Conservation (phyloP, 2,797 vertebrate genomes). For the Acanthopagrus latus region DNA sequence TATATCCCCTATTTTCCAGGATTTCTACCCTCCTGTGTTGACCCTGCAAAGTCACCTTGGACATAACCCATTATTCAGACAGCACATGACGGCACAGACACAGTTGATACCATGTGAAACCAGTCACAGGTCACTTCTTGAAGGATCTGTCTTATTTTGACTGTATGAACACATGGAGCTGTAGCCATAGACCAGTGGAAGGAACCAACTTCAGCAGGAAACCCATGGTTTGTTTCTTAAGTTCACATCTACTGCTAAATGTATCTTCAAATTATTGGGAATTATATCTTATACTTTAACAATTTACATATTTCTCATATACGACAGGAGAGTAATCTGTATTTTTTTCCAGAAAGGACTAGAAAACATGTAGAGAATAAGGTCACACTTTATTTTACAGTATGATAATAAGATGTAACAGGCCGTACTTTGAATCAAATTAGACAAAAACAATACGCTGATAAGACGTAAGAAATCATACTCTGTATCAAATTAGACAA, state of each 20-base stretch:
- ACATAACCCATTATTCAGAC: slow-evolving; percentile 35
- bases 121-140: slow-evolving; percentile 42
- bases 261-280: neutral
- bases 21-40: slow-evolving; percentile 10
- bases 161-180: slow-evolving; percentile 4
- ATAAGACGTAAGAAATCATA: too few relatives aligned
- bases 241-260: slow-evolving; percentile 7
- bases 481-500: too few relatives aligned
- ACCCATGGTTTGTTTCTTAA: slow-evolving; percentile 5
- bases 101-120: slow-evolving; percentile 17
- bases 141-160: slow-evolving; percentile 32
- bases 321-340: too few relatives aligned
- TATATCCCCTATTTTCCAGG: slow-evolving; percentile 16
- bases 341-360: too few relatives aligned
- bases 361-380: too few relatives aligned
- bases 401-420: too few relatives aligned
- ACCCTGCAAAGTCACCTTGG: slow-evolving; percentile 51
- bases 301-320: neutral
- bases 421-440: too few relatives aligned
- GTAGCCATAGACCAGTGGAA: slow-evolving; percentile 1
- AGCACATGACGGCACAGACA: slow-evolving; percentile 16
- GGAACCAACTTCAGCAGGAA: slow-evolving; percentile 26
- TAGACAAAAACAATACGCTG: too few relatives aligned
- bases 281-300: neutral
- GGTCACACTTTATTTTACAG: too few relatives aligned